Percentiles rank a stretch among this genome's conserved stretches.
Conservation (phyloP, 2,888 invertebrate species). For the Aleiodes testaceus region DNA sequence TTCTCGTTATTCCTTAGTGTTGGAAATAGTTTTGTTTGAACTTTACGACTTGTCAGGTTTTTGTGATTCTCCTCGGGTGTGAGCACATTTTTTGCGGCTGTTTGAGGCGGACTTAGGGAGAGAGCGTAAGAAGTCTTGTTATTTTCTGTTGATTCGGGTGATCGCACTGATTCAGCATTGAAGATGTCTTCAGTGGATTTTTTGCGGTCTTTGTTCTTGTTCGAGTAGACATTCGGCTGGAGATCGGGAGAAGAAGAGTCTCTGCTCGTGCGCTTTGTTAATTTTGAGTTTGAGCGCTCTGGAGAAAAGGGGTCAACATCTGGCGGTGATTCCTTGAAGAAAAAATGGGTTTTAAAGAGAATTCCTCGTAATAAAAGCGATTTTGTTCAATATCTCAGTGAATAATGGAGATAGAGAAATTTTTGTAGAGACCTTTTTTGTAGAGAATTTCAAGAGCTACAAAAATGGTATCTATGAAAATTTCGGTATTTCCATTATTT, state of each 20-base stretch:
- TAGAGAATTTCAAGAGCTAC: no score
- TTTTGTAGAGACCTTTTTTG: neutral
- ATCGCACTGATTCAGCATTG: neutral
- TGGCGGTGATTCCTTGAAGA: neutral
- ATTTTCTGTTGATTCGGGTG: neutral
- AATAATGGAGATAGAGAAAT: no score
- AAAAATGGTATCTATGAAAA: no score
- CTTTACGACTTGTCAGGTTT: neutral
- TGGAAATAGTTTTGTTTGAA: neutral
- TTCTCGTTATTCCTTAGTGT: constrained; percentile 40
- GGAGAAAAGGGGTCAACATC: neutral
- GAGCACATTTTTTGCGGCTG: neutral
- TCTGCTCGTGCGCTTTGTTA: neutral
- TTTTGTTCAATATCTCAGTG: no score
- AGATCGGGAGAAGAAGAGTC: constrained; percentile 36
- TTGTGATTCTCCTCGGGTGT: neutral
- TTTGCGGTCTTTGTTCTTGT: neutral
- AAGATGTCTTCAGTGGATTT: neutral
- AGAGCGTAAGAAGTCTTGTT: neutral
- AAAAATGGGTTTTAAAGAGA: neutral
- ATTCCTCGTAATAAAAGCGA: no score
- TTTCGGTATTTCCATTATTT: no score
- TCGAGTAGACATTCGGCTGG: neutral
- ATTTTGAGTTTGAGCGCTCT: neutral
- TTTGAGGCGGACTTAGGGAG: neutral